Evolutionary conservation across 2,888 invertebrate genomes (phyloP).

Genomic region (Stenodera caucasica): DNA sequence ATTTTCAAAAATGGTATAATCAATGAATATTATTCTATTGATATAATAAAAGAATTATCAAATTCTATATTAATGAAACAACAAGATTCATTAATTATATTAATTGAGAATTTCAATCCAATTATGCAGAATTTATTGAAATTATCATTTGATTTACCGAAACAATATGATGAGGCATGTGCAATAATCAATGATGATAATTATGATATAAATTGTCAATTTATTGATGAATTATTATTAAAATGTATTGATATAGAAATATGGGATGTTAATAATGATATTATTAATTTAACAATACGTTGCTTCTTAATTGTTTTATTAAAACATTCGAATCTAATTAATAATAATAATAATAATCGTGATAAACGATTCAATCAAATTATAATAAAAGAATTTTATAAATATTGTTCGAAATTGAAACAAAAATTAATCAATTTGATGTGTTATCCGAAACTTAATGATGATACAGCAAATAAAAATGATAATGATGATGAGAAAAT

Average conservation of each 20-base stretch:
- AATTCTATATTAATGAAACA: constrained; percentile 29
- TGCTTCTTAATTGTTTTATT: constrained; percentile 58
- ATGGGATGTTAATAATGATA: constrained; percentile 56
- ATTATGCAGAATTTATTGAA: constrained; percentile 43
- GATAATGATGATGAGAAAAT: constrained; percentile 37
- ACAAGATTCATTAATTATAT: constrained; percentile 25
- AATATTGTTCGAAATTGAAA: constrained; percentile 41
- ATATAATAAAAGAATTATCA: constrained; percentile 37
- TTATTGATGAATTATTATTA: constrained; percentile 51
- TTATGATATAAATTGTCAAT: constrained; percentile 33
- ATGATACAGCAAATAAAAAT: constrained; percentile 19
- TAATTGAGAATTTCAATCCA: constrained; percentile 34
- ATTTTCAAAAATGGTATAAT: constrained; percentile 52
- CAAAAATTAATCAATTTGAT: constrained; percentile 46
- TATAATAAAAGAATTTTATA: constrained; percentile 50
- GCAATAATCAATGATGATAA: constrained; percentile 35
- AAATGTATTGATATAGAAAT: constrained; percentile 51
- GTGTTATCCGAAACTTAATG: constrained; percentile 35
- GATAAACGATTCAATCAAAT: constrained; percentile 44
- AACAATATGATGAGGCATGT: constrained; percentile 51
- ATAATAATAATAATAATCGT: constrained; percentile 13
- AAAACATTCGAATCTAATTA: constrained; percentile 59
- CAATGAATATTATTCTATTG: constrained; percentile 31
- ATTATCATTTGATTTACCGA: constrained; percentile 47
- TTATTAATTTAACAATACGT: constrained; percentile 57